Evolutionary conservation across 2,797 vertebrate genomes (phyloP).

Genomic region (Coluber constrictor): DNA sequence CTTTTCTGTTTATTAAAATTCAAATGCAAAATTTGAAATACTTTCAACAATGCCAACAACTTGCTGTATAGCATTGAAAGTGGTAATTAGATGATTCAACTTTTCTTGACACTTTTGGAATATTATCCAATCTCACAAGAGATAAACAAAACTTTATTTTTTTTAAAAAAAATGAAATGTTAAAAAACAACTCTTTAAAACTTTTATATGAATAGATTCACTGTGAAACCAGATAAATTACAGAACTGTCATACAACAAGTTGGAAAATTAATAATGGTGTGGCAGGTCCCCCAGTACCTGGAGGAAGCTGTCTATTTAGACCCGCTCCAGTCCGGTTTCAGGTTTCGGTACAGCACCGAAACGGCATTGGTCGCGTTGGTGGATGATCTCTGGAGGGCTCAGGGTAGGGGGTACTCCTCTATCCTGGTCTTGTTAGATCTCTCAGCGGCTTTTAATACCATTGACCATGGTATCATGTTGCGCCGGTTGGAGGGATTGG

Average conservation of each 20-base stretch:
- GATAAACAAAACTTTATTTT: background rate
- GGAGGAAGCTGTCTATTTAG: too few relatives aligned
- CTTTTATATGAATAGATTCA: background rate
- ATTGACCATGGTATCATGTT: too few relatives aligned
- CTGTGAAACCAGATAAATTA: background rate
- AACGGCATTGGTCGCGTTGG: too few relatives aligned
- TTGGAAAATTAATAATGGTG: background rate
- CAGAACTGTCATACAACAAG: background rate
- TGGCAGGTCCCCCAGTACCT: too few relatives aligned
- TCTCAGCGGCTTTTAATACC: too few relatives aligned
- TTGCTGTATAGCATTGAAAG: background rate
- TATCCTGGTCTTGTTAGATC: too few relatives aligned
- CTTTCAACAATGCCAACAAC: background rate
- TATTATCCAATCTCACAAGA: background rate
- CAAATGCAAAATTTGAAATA: background rate
- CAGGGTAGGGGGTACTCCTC: too few relatives aligned
- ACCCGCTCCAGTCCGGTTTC: too few relatives aligned
- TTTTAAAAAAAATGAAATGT: background rate
- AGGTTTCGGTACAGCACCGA: too few relatives aligned
- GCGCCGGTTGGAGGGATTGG: too few relatives aligned
- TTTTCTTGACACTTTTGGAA: background rate
- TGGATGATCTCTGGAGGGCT: too few relatives aligned
- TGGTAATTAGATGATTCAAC: background rate
- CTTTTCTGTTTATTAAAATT: background rate
- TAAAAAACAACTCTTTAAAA: background rate